Base-by-base conservation (phyloP, 1,140 invertebrate species). In the Mylabris phalerata region DNA sequence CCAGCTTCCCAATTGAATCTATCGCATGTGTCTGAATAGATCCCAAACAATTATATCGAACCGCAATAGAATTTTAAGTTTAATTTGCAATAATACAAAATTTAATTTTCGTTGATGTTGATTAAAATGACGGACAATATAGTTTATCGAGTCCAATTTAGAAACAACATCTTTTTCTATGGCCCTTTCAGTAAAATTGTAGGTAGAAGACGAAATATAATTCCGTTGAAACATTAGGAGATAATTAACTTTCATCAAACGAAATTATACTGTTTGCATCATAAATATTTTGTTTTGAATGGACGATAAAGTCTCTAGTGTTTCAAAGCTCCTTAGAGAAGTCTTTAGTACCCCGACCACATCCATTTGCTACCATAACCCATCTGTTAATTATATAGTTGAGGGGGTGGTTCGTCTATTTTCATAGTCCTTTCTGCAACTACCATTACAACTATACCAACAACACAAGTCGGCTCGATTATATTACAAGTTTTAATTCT, bases 301-400 rank as follows among this genome's bases (percentile, higher is more conserved):
- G 42, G 51, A 54, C 51, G 45, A 54, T 54, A 44, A 54, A 54
- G 42, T 43, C 51, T 32, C 32, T 32, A 32, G 32, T 5, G 32
- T 32, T 32, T 32, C 32, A 7, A 19, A 45, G 41, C 39, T 52
- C 45, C 51, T 46, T 45, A 55, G 50, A 62, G 51, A 62, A 44
- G 55, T 62, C 56, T 50, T 62, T 59, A 62, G 57, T 50, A 62
- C 57, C 46, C 57, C 27, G 55, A 62, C 61, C 61, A 41, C 61
- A 62, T 62, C 61, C 51, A 61, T 64, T 64, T 61, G 54, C 57
- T 64, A 50, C 9, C 56, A 64, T 64, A 64, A 64, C 59, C 62
- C 62, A 64, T 64, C 59, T 61, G 62, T 64, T 64, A 64, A 64
- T 64, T 64, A 64, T 59, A 45, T 32, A 32, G 32, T 7, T 19